Percentiles rank a stretch among this genome's conserved stretches.
Conservation (phyloP, 2,113 vertebrate species). For the Rhodinocichla rosea region DNA sequence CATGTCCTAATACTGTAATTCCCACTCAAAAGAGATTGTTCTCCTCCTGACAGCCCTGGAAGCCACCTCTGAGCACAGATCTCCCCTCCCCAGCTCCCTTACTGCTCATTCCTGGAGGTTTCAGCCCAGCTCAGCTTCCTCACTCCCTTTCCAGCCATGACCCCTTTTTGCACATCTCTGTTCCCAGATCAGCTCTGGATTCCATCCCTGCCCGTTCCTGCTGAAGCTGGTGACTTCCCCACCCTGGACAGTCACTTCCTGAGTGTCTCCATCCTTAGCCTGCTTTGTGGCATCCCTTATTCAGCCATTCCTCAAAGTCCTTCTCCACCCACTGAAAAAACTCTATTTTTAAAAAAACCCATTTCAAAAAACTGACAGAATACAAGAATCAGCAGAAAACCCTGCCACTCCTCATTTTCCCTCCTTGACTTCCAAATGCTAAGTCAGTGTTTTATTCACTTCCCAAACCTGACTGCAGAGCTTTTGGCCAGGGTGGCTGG, state of each 20-base stretch:
- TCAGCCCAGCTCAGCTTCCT: not conserved
- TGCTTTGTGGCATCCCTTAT: not conserved
- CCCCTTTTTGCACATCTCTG: not conserved
- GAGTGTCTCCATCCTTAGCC: not conserved
- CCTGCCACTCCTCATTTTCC: not conserved
- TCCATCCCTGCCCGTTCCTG: not conserved
- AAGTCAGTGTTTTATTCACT: not conserved
- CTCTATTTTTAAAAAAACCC: accelerated
- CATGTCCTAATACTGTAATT: not conserved
- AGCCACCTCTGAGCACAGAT: accelerated
- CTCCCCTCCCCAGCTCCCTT: accelerated
- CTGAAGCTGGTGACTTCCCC: not conserved
- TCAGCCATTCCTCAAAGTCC: not conserved
- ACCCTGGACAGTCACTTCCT: not conserved
- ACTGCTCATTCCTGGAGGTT: not conserved
- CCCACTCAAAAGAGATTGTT: not conserved
- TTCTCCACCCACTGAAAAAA: not conserved
- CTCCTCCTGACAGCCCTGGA: not conserved
- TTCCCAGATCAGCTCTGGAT: not conserved
- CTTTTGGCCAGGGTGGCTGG: not conserved
- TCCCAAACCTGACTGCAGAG: not conserved
- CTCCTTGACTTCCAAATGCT: not conserved
- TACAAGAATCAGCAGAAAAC: accelerated
- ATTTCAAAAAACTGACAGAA: not conserved
- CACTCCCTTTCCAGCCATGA: not conserved